Evolutionary conservation across 1,140 invertebrate species (phyloP).

Genomic region (Vollenhovia emeryi): DNA sequence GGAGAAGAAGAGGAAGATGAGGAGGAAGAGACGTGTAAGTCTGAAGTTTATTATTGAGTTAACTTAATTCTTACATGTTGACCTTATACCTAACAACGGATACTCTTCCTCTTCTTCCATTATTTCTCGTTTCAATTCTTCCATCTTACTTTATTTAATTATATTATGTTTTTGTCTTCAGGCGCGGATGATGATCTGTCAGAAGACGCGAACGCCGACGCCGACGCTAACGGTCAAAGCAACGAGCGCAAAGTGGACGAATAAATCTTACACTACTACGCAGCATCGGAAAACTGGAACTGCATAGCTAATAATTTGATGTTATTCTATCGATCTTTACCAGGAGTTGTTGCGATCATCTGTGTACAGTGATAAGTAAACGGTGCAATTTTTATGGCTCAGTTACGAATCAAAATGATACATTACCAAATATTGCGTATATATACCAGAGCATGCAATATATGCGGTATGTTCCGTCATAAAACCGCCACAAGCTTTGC

Average conservation of each 20-base stretch:
- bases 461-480: too few species aligned
- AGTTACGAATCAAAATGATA: neutral
- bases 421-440: neutral
- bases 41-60: neutral
- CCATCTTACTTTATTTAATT: neutral
- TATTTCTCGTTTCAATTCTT: too few species aligned
- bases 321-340: conserved; percentile 38
- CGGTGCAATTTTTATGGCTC: conserved; percentile 61
- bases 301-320: conserved; percentile 16
- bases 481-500: too few species aligned
- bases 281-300: conserved; percentile 38
- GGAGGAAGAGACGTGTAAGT: conserved; percentile 58
- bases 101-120: too few species aligned
- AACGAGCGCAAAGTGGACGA: conserved; percentile 57
- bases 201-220: conserved; percentile 56
- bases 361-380: conserved; percentile 12
- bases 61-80: neutral
- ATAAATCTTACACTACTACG: conserved; percentile 22
- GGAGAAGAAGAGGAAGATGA: conserved; percentile 76
- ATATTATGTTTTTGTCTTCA: conserved; percentile 47
- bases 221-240: conserved; percentile 66
- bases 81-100: too few species aligned
- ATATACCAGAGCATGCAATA: too few species aligned
- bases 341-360: neutral
- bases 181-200: conserved; percentile 73